Conservation (phyloP, 2,888 invertebrate genomes). For the Periphyllus acericola region DNA sequence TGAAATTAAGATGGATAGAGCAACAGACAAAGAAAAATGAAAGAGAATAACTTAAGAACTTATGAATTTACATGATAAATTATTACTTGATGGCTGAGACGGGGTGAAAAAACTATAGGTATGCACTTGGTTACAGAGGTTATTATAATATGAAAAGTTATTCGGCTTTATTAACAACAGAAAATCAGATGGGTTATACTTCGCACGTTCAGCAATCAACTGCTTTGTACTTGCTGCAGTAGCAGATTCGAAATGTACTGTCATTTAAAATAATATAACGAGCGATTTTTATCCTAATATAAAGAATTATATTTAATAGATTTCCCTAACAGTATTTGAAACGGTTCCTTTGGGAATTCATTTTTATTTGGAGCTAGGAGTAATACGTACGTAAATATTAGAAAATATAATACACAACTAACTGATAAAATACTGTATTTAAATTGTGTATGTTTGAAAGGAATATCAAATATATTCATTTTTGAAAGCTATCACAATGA, state of each 20-base stretch:
- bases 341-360: too few species aligned
- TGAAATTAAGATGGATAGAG: conserved; percentile 20
- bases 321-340: background rate
- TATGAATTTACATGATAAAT: conserved; percentile 43
- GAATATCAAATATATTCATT: too few species aligned
- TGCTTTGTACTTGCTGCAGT: background rate
- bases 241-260: too few species aligned
- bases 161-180: conserved; percentile 16
- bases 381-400: too few species aligned
- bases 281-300: background rate
- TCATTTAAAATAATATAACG: background rate
- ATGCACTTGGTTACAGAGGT: background rate
- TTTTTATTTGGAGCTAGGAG: too few species aligned
- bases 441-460: too few species aligned
- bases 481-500: too few species aligned
- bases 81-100: background rate
- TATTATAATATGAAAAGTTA: conserved; percentile 20
- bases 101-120: conserved; percentile 1
- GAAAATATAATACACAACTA: too few species aligned
- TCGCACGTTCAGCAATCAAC: background rate
- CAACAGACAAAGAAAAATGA: conserved; percentile 6
- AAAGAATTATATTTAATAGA: background rate
- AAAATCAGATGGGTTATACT: background rate
- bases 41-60: conserved; percentile 32
- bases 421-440: too few species aligned